Percentiles rank a stretch among this genome's conserved stretches.
Evolutionary conservation across 2,797 vertebrate species (phyloP).

Genomic region (Danio aesculapii): DNA sequence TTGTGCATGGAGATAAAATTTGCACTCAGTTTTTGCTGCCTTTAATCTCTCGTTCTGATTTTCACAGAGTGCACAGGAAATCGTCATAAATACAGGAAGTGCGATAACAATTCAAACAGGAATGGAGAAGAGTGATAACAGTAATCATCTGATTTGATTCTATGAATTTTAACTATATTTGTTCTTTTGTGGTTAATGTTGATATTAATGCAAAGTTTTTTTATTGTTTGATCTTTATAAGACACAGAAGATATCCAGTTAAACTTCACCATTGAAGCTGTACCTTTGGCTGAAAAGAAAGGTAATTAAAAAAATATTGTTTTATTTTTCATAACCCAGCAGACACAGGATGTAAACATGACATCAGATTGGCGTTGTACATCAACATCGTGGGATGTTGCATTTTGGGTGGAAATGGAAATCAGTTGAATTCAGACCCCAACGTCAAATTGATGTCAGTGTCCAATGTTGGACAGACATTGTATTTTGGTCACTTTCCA

Average conservation of each 20-base stretch:
- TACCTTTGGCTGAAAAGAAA: slow-evolving; percentile 35
- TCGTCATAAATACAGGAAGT: slow-evolving; percentile 17
- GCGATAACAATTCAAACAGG: slow-evolving; percentile 24
- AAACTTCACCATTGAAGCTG: slow-evolving; percentile 74
- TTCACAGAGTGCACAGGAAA: slow-evolving; percentile 48
- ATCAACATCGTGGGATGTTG: too few species aligned
- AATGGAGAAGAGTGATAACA: slow-evolving; percentile 34
- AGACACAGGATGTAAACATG: too few species aligned
- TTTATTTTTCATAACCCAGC: not conserved
- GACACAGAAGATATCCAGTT: slow-evolving; percentile 72
- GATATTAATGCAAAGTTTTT: not conserved
- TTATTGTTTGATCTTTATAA: slow-evolving; percentile 42
- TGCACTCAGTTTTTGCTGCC: not conserved
- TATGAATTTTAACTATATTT: not conserved
- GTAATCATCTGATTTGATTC: slow-evolving; percentile 41
- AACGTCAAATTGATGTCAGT: too few species aligned
- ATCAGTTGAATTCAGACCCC: too few species aligned
- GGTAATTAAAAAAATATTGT: slow-evolving; percentile 60
- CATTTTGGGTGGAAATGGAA: too few species aligned
- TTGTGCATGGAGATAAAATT: not conserved
- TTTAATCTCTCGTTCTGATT: not conserved
- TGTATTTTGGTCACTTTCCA: too few species aligned
- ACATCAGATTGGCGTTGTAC: too few species aligned
- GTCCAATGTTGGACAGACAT: too few species aligned
- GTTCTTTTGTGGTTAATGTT: not conserved